Evolutionary conservation across 2,113 vertebrate species (phyloP).

Genomic region (Crotophaga sulcirostris): DNA sequence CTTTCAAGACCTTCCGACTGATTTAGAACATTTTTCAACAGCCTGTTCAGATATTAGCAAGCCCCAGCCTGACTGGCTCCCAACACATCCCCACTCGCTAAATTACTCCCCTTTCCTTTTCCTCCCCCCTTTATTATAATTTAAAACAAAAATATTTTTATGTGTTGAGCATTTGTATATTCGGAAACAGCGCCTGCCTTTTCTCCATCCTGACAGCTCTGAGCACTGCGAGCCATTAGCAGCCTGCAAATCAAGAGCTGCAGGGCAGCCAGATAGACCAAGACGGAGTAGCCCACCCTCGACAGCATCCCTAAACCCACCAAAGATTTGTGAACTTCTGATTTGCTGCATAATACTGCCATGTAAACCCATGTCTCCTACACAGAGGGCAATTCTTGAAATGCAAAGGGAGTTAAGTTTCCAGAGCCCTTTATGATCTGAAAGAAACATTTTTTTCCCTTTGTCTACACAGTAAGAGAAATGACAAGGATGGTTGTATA

Average conservation of each 20-base stretch:
- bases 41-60: not conserved
- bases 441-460: not conserved
- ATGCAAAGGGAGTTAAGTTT: not conserved
- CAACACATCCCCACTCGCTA: not conserved
- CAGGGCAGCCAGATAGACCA: not conserved
- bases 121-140: not conserved
- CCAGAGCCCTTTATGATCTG: not conserved
- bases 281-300: not conserved
- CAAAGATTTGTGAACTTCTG: not conserved
- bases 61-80: constrained; percentile 13
- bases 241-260: not conserved
- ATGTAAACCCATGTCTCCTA: not conserved
- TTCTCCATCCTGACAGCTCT: not conserved
- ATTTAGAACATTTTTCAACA: constrained; percentile 8
- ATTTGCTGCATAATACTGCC: not conserved
- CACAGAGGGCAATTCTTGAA: not conserved
- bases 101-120: not conserved
- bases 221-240: not conserved
- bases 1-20: not conserved
- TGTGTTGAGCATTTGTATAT: not conserved
- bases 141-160: not conserved
- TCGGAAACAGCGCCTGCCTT: not conserved
- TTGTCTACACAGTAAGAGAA: not conserved
- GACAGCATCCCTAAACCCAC: not conserved
- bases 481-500: rapidly evolving